Conservation (phyloP, 2,888 invertebrate genomes). For the Entomobrya multifasciata region DNA sequence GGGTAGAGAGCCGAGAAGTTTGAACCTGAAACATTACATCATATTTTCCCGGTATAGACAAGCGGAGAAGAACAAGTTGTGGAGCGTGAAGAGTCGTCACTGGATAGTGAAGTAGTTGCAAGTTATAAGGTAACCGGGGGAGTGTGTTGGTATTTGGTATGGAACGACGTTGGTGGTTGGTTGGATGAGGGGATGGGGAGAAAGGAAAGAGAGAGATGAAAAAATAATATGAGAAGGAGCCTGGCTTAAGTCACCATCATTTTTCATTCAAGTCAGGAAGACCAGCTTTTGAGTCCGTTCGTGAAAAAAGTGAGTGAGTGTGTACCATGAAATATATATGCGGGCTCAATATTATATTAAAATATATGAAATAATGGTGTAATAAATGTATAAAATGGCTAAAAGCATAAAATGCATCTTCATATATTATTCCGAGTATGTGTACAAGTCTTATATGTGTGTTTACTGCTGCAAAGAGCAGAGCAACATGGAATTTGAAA, state of each 20-base stretch:
- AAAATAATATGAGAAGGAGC: constrained; percentile 57
- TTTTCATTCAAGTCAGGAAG: constrained; percentile 76
- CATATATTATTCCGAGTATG: background rate
- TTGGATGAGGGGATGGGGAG: background rate
- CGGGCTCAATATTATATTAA: background rate
- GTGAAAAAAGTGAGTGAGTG: background rate
- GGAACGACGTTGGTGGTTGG: background rate
- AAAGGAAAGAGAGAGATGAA: constrained; percentile 43
- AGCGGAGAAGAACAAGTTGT: constrained; percentile 3
- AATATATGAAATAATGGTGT: background rate
- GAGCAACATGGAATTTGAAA: background rate
- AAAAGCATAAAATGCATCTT: background rate
- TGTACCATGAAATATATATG: background rate
- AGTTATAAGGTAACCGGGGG: background rate
- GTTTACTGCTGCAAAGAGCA: background rate
- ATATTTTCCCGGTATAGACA: constrained; percentile 70
- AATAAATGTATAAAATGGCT: background rate
- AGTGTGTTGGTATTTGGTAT: constrained; percentile 25
- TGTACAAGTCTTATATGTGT: background rate
- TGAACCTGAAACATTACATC: constrained; percentile 80
- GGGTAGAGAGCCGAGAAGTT: constrained; percentile 81
- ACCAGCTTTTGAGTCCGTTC: constrained; percentile 53
- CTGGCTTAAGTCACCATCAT: constrained; percentile 79
- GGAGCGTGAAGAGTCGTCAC: background rate
- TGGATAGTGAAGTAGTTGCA: background rate